Base-by-base conservation (phyloP, 2,888 invertebrate species). In the Chaitophorus viminalis region DNA sequence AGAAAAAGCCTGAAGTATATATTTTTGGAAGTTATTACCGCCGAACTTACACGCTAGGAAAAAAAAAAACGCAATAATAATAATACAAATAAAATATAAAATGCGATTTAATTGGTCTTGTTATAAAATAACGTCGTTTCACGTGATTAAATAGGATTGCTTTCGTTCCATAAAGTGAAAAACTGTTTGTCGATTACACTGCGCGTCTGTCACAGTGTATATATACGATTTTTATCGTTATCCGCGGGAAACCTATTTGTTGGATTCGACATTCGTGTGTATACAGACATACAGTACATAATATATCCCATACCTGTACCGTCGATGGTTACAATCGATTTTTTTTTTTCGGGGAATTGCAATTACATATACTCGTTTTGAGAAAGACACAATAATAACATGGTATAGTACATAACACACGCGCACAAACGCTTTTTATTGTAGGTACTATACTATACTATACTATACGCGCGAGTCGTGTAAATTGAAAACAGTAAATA, bases 191-290 rank as follows among this genome's bases (percentile, higher is more conserved):
- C 70, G 70, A 70, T 82, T 82, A 82, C 70, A 0, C n/a, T n/a
- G 8, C 31, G 46, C 31, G 82, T 70, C 82, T 82, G 82, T 82
- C 82, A 82, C 70, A 70, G 65, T 79, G 3, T 60, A 17, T 60
- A 17, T 60, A 36, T 46, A 82, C 46, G 70, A 31, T 82, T 82
- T 82, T 82, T 70, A 82, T 82, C 82, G 70, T 70, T 82, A 82
- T 82, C 82, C 82, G 70, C 82, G 82, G 82, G 82, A 82, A 82
- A 82, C 82, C 70, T 82, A 82, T 82, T 82, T 82, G 82, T 82
- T 70, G 82, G 52, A 72, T 70, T 72, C 82, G 82, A 46, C 68
- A 60, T 25, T 25, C 60, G 25, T 25, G 18, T 18, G 18, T 18
- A 54, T 14, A 9, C 9, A 54, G 1, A 54, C 9, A 60, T 8